Percentiles rank a stretch among this genome's conserved stretches.
Evolutionary conservation across 2,888 invertebrate species (phyloP).

Genomic region (Rhamnusium bicolor): DNA sequence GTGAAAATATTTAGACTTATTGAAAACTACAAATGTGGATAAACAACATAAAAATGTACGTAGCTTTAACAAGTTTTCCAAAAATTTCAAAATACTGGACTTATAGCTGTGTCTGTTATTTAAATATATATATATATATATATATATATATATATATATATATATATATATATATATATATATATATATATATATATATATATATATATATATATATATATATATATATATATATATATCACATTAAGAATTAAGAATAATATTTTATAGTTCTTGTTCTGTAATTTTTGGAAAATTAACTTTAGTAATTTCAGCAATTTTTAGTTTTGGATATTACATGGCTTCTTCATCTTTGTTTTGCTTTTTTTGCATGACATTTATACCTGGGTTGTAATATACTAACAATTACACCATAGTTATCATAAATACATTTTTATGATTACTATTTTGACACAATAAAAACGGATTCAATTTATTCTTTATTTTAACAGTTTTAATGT

Average conservation of each 20-base stretch:
- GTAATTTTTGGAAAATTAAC: constrained; percentile 13
- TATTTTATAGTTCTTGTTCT: no score
- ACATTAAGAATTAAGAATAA: no score
- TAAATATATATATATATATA: no score
- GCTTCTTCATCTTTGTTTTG: constrained; percentile 23
- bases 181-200: no score
- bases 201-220: no score
- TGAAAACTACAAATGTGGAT: constrained; percentile 53
- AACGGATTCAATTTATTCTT: constrained; percentile 63
- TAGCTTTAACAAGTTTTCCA: constrained; percentile 52
- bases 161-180: no score
- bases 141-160: no score
- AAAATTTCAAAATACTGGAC: constrained; percentile 25
- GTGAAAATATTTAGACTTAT: constrained; percentile 60
- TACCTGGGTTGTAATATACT: constrained; percentile 47
- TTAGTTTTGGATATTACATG: background rate
- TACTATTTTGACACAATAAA: constrained; percentile 61
- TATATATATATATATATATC: no score
- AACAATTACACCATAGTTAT: constrained; percentile 45
- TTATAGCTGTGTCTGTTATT: background rate
- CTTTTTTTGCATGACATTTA: constrained; percentile 28
- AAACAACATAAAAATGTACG: constrained; percentile 63
- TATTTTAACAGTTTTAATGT: constrained; percentile 36
- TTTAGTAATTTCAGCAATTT: constrained; percentile 8
- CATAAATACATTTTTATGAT: constrained; percentile 31